Base-by-base conservation (phyloP, 2,797 vertebrate genomes). In the Allobates femoralis region DNA sequence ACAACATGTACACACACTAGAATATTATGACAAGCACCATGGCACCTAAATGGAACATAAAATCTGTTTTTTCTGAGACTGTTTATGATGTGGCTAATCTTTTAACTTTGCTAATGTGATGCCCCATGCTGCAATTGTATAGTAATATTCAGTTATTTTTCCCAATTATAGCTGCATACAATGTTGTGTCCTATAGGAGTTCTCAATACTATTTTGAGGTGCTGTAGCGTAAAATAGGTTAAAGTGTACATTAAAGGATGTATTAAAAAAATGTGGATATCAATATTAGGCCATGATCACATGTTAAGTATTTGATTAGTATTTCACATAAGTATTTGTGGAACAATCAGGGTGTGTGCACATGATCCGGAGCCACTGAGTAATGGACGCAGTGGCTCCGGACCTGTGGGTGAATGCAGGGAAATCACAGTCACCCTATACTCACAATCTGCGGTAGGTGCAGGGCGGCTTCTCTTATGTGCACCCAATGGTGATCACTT, bases 41-140 rank as follows among this genome's bases (percentile, higher is more conserved):
- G 46, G n/a, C 60, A 86, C 55, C 67, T 64, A 69, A 82, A 78
- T 83, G 78, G 78, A 86, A 67, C 34, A 77, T 60, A 55, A 76
- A 82, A 86, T 34, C 53, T 69, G 66, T 75, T 32, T 86, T 75
- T 55, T 62, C 37, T 28, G 7, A 15, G 3, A 21, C 46, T 79
- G 23, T 12, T 37, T 71, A 56, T 56, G 32, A 28, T n/a, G 46
- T 58, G 60, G 26, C 15, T 28, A 32, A 41, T 14, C 16, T 73
- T 56, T 53, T 81, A 51, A 8, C 26, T 81, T 51, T 41, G 32
- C 58, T 28, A 74, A 60, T 83, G n/a, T 58, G 23, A 58, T 12
- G 4, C 23, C 66, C 32, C 23, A 34, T 56, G 51, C 21, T 58
- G 26, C 51, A 82, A 37, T 1, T 15, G 23, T n/a, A 7, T 41